Evolutionary conservation across 2,888 invertebrate genomes (phyloP), one percentile per base, ranked within the genome.

Genomic region (Eupithecia subfuscata): DNA sequence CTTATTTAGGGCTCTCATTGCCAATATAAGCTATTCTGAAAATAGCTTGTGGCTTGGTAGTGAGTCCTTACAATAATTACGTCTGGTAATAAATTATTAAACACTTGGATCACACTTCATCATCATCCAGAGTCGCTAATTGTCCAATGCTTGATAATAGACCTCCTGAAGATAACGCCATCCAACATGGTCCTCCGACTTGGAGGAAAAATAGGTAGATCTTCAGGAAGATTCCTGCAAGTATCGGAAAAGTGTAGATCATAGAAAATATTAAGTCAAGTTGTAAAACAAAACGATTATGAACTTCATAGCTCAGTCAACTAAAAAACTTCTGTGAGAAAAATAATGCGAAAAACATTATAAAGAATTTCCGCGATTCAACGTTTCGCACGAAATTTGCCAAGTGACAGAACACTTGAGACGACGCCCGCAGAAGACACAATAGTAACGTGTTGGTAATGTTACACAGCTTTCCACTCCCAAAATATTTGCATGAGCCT

Each of bases 311-410:
- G 73, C 43, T 71, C 67, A 64, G 43, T 43, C 63, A 73, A 77
- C 48, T 48, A 40, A 69, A 63, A 60, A 65, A 56, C 14, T 69
- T 75, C 16, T 69, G 34, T 45, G 70, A 45, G 67, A 63, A 73
- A 69, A 73, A 60, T 56, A 75, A 70, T 70, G 56, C 73, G 25
- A 25, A 67, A 71, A 48, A 75, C 48, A 74, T 79, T 74, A 74
- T 71, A 71, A 71, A 69, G 73, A 77, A 75, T 78, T 78, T 75
- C 68, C 69, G 74, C 43, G 73, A 74, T 75, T 71, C 65, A 71
- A 65, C 72, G 73, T 68, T 70, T 77, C 72, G 34, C 75, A 70
- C 65, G 72, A 76, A 80, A 79, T 78, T 78, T 77, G 76, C 76
- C 76, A 76, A 79, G 71, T 65, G 73, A 69, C 64, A 70, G 75